Base-by-base conservation (phyloP, 2,888 invertebrate genomes). In the Zygothrica quintamaculata region DNA sequence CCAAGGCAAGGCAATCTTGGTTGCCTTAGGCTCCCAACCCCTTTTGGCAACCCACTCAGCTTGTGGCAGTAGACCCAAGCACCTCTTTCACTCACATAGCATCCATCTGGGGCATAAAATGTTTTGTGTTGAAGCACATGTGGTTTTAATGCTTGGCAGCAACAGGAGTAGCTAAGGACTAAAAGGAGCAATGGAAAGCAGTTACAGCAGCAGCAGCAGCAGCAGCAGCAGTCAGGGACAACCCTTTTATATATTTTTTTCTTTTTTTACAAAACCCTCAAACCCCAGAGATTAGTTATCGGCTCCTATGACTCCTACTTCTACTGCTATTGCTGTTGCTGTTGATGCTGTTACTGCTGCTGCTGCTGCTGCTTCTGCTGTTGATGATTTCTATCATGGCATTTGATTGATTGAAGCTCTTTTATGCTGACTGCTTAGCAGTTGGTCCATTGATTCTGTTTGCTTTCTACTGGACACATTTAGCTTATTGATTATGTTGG, bases 361-460 rank as follows among this genome's bases (percentile, higher is more conserved):
- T 43, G 11, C 55, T 37, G 7, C 11, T 36, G 6, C 31, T 43
- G 34, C 22, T 34, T 16, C 12, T 65, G 56, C 66, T 74, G 64
- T 22, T 67, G 76, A 75, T 76, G 75, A 76, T 75, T 75, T 73
- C 76, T 73, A 73, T 70, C 76, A 43, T 65, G 70, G 69, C 80
- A 84, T 61, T 80, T 84, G 79, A 80, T 80, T 80, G 79, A 80
- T 80, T 84, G 84, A 84, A 80, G 59, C 60, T 59, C 58, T 56
- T 68, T 72, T 59, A 68, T 65, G 56, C 59, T 59, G 50, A 46
- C 58, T 42, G 55, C 61, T 71, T 47, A 58, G 65, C 58, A 50
- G 62, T 57, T 57, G 50, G 52, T 39, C 56, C 52, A 34, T 31
- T 36, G 53, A 37, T 33, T 59, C 34, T 53, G 57, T 40, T 58